phyloP scores from a whole-genome alignment of 2,113 vertebrate species.

The Salvelinus fontinalis region DNA sequence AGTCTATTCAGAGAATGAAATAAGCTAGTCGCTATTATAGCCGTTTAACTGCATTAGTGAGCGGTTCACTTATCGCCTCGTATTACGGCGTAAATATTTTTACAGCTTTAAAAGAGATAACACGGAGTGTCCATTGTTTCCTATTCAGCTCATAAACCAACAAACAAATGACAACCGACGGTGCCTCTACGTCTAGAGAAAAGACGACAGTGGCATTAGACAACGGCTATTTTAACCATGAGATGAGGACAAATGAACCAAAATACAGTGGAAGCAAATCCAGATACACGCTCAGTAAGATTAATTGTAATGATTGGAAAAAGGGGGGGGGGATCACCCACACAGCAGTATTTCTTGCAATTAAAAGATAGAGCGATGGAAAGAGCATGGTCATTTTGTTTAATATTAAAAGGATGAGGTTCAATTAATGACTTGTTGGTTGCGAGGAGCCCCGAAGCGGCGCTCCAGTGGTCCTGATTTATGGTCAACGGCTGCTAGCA shows the following conservation, averaged over 20 bases:
- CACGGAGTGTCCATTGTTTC: too few relatives aligned
- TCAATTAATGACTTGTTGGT: constrained; percentile 47
- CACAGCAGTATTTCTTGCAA: constrained; percentile 40
- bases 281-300: constrained; percentile 19
- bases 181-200: not conserved
- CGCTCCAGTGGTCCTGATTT: constrained; percentile 21
- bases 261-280: constrained; percentile 37
- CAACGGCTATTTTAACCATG: not conserved
- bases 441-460: not conserved
- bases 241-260: constrained; percentile 44
- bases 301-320: constrained; percentile 39
- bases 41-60: too few relatives aligned
- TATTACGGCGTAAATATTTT: too few relatives aligned
- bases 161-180: too few relatives aligned
- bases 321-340: constrained; percentile 22
- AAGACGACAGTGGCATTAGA: not conserved
- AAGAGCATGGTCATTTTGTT: constrained; percentile 33
- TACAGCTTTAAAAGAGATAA: too few relatives aligned
- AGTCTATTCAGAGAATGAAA: too few relatives aligned
- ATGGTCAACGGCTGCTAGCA: constrained; percentile 27
- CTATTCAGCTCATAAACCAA: too few relatives aligned
- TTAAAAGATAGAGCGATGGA: constrained; percentile 38
- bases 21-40: too few relatives aligned
- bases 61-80: too few relatives aligned
- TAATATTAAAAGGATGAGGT: constrained; percentile 23